Evolutionary conservation across 2,888 invertebrate species (phyloP).

Genomic region (Metalampra italica): DNA sequence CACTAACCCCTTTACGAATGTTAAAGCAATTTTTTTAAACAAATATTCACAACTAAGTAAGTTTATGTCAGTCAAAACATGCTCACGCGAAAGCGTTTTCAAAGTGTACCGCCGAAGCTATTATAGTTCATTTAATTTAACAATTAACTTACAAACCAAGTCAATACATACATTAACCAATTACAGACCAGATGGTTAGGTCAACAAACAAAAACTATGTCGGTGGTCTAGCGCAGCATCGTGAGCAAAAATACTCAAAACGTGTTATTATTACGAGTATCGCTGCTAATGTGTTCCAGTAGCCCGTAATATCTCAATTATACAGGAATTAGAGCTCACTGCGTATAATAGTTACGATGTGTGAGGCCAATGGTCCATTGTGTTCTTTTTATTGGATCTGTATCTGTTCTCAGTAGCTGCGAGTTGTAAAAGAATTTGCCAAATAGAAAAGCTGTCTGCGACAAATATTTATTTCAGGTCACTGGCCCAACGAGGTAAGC

Average conservation of each 20-base stretch:
- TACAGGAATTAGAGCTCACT: not conserved
- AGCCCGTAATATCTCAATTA: constrained; percentile 25
- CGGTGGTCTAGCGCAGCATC: constrained; percentile 23
- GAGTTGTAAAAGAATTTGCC: no score
- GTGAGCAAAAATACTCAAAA: constrained; percentile 24
- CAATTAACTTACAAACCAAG: constrained; percentile 20
- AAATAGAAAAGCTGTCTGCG: no score
- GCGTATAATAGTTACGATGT: constrained; percentile 3
- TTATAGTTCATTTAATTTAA: constrained; percentile 25
- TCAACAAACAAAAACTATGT: constrained; percentile 20
- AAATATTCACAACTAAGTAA: not conserved
- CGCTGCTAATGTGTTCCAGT: constrained; percentile 16
- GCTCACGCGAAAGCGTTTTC: no score
- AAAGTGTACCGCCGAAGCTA: no score
- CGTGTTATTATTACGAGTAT: constrained; percentile 22
- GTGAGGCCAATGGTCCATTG: constrained; percentile 9
- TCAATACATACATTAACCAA: constrained; percentile 19
- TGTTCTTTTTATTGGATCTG: no score
- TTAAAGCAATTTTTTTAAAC: no score
- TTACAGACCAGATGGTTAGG: constrained; percentile 22
- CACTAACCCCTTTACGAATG: no score
- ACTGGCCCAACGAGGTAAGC: no score
- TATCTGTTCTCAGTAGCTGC: no score
- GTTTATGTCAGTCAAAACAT: not conserved
- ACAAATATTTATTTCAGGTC: no score